phyloP scores from a whole-genome alignment of 2,797 vertebrate species.

The Anabas testudineus region DNA sequence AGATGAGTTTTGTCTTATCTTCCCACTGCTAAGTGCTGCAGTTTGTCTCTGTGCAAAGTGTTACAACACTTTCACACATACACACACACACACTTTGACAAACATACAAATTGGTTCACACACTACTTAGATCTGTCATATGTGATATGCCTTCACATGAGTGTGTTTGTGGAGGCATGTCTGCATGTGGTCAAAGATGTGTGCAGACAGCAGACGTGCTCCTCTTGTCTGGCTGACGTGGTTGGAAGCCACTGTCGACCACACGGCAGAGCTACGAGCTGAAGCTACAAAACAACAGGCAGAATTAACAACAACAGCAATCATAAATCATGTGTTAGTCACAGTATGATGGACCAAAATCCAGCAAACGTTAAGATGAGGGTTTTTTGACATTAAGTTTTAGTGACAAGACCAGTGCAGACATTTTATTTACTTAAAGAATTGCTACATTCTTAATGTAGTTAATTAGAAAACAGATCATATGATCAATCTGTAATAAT shows the following conservation, averaged over 20 bases:
- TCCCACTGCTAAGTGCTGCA: conserved; percentile 55
- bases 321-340: not conserved
- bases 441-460: too few relatives aligned
- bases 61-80: conserved; percentile 54
- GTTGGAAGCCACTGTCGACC: conserved; percentile 59
- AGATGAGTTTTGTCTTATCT: conserved; percentile 68
- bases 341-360: not conserved
- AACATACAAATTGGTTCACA: conserved; percentile 47
- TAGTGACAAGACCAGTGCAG: not conserved
- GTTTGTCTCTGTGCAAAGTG: conserved; percentile 64
- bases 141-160: conserved; percentile 29
- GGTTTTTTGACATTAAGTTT: not conserved
- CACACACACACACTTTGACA: conserved; percentile 34
- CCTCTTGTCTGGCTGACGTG: conserved; percentile 59
- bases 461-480: not conserved
- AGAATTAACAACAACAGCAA: conserved; percentile 12
- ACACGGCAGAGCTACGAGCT: conserved; percentile 51
- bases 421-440: not conserved
- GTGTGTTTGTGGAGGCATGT: conserved; percentile 37
- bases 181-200: conserved; percentile 63
- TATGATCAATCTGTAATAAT: too few relatives aligned
- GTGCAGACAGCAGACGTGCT: conserved; percentile 63
- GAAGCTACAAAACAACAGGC: conserved; percentile 34
- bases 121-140: conserved; percentile 41
- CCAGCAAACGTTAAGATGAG: not conserved